Base-by-base conservation (phyloP, 2,888 invertebrate species). In the Phaedon cochleariae region DNA sequence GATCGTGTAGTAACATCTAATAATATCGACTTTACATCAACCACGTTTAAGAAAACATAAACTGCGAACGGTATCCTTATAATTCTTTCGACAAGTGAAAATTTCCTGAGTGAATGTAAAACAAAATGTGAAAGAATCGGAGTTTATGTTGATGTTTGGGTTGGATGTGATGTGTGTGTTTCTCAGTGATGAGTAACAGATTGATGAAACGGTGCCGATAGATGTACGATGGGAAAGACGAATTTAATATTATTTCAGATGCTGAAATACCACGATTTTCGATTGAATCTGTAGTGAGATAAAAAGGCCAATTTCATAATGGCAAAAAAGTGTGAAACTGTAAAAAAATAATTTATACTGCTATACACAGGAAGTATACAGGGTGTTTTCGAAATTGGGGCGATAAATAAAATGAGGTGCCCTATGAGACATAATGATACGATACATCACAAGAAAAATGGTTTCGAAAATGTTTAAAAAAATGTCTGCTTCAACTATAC, bases 221-320 rank as follows among this genome's bases (percentile, higher is more conserved):
- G 76, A 77, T 73, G 66, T 75, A 77, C 74, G 76, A 76, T 68
- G 74, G 64, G 66, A 71, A 72, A 79, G 80, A 79, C 77, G 78
- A 78, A 80, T 79, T n/a, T 76, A 77, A 78, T 79, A 70, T 41
- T 41, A 41, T 41, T 41, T 41, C 74, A 68, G 68, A 66, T 66
- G 76, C 61, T 74, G 80, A 79, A 73, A 67, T 78, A 79, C 77
- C 77, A 78, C 77, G 78, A 77, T 76, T 77, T 75, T 77, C 76
- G 41, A 57, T 53, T 46, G 45, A 63, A 63, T 58, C 54, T 34
- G n/a, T n/a, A n/a, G n/a, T n/a, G n/a, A n/a, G n/a, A n/a, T n/a
- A n/a, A n/a, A n/a, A n/a, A n/a, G n/a, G n/a, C n/a, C n/a, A n/a
- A n/a, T n/a, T n/a, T n/a, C n/a, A n/a, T n/a, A n/a, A n/a, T n/a